Evolutionary conservation across 35 echinoderm and acorn worm species (phyloP).

Genomic region (Anneissia japonica): DNA sequence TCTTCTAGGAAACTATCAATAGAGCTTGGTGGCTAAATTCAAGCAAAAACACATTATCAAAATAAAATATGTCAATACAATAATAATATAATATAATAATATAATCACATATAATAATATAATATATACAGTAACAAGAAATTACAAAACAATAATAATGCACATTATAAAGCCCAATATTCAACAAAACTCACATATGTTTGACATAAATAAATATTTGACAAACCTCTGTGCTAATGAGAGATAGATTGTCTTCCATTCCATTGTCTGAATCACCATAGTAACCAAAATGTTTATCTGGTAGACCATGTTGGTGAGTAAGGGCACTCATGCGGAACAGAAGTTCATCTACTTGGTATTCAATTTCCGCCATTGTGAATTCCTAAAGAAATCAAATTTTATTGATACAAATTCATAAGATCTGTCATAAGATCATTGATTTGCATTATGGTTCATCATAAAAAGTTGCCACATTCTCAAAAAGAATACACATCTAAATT

Average conservation of each 20-base stretch:
- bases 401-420: too few relatives aligned
- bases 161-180: too few relatives aligned
- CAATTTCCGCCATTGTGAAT: slow-evolving; percentile 91
- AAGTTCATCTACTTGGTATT: slow-evolving; percentile 93
- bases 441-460: too few relatives aligned
- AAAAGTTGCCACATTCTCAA: too few relatives aligned
- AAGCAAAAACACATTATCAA: neutral
- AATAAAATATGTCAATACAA: neutral
- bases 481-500: too few relatives aligned
- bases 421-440: too few relatives aligned
- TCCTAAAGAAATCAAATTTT: too few relatives aligned
- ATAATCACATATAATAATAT: too few relatives aligned
- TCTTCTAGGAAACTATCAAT: slow-evolving; percentile 43
- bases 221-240: slow-evolving; percentile 61
- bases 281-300: slow-evolving; percentile 49
- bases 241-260: slow-evolving; percentile 69
- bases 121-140: too few relatives aligned
- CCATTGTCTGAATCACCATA: slow-evolving; percentile 52
- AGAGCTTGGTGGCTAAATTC: slow-evolving; percentile 19
- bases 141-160: too few relatives aligned
- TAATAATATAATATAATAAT: too few relatives aligned
- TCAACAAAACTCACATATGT: neutral
- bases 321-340: slow-evolving; percentile 81
- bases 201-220: neutral
- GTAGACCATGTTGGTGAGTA: slow-evolving; percentile 56